phyloP scores from a whole-genome alignment of 2,797 vertebrate genomes.

The Ispidina picta region DNA sequence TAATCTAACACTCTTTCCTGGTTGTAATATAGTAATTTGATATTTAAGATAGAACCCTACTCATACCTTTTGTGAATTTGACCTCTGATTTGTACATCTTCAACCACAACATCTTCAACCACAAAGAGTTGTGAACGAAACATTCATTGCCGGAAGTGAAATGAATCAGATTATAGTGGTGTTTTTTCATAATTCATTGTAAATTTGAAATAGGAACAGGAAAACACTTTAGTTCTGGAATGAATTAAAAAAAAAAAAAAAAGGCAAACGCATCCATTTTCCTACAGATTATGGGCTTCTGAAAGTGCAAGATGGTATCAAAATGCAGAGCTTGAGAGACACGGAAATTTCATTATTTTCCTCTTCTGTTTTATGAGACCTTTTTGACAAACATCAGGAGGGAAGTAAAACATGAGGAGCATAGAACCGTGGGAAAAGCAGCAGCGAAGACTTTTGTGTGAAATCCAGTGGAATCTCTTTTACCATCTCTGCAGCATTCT shows the following conservation, averaged over 20 bases:
- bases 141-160: neutral
- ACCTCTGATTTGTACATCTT: neutral
- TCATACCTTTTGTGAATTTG: neutral
- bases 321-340: neutral
- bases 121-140: neutral
- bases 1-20: neutral
- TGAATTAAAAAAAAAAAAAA: neutral
- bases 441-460: neutral
- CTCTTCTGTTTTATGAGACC: neutral
- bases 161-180: neutral
- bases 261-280: neutral
- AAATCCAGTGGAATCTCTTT: constrained; percentile 15
- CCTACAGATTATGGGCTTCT: neutral
- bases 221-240: neutral
- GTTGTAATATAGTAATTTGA: neutral
- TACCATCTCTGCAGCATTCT: neutral
- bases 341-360: neutral
- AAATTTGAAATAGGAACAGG: neutral
- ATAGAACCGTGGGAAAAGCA: constrained; percentile 5
- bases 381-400: neutral
- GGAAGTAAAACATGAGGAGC: neutral
- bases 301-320: neutral
- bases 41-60: neutral
- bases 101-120: neutral
- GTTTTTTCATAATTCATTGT: neutral